Base-by-base conservation (phyloP, 2,113 vertebrate species). In the Myxocyprinus asiaticus region DNA sequence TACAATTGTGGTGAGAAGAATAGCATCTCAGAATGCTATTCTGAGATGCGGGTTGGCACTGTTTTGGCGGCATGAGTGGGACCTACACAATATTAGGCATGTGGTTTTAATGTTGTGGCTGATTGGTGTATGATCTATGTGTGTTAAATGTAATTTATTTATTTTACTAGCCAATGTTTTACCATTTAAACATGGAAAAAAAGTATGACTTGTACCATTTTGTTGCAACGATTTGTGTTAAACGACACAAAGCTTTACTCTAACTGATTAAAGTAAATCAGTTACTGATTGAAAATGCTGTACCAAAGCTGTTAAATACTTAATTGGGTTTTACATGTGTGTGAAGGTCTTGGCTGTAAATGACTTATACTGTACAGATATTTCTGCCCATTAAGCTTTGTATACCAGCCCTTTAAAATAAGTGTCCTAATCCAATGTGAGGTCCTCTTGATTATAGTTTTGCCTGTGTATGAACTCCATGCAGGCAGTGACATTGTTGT, bases 401-500 rank as follows among this genome's bases (percentile, higher is more conserved):
- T n/a, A 5, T 55, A 48, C 14, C 33, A 56, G 47, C 14, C 65
- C 65, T 11, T 59, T 83, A 33, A 63, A 62, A 55, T 81, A 22
- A 75, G 6, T 44, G 14, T 62, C 48, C 33, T 22, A 9, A 17
- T 73, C 33, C 9, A 55, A 55, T 56, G n/a, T 68, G 55, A 62
- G 45, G 63, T 47, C 44, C 62, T 73, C 51, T 61, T 80, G 9
- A 63, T 79, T 65, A 81, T 58, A 70, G 67, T 77, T 61, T 83
- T 81, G 45, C 53, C 64, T 69, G 62, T 72, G 55, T 67, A 74
- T 82, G 83, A 90, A 85, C n/a, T 87, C 81, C 63, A 86, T 75
- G 84, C 82, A 79, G 71, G 78, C 47, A 79, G 77, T 91, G 84
- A 86, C 83, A 80, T 63, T 79, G 65, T 85, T 87, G 85, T 87